Percentiles rank a stretch among this genome's conserved stretches.
Evolutionary conservation across 2,888 invertebrate genomes (phyloP).

Genomic region (Heterodera filipjevi): DNA sequence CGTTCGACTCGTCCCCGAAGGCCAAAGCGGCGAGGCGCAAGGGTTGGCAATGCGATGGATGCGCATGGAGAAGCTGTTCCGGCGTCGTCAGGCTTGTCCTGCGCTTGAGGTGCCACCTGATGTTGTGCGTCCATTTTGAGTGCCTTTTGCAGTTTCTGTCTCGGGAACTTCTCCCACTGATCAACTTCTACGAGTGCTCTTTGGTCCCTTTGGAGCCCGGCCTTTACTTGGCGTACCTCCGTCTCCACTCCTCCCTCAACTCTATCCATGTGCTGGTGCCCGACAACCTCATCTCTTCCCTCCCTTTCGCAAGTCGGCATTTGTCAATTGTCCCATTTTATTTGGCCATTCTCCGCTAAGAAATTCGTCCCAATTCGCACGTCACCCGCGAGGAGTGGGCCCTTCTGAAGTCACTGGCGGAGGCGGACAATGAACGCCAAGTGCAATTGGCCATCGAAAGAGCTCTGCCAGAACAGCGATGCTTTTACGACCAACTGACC

Average conservation of each 20-base stretch:
- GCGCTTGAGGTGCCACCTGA: constrained; percentile 74
- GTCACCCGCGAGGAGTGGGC: constrained; percentile 72
- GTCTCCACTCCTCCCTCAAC: constrained; percentile 82
- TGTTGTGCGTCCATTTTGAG: no score
- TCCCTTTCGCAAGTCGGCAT: constrained; percentile 78
- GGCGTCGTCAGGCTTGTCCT: constrained; percentile 68
- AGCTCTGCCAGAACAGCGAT: constrained; percentile 61
- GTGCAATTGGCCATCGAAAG: constrained; percentile 44
- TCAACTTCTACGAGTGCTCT: constrained; percentile 79
- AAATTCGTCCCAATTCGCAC: constrained; percentile 90
- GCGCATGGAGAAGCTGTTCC: constrained; percentile 81
- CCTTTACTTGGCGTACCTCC: constrained; percentile 90
- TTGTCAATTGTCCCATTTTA: not conserved
- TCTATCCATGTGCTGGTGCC: constrained; percentile 78
- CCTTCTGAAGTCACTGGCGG: not conserved
- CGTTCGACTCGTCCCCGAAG: constrained; percentile 79
- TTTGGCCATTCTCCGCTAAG: constrained; percentile 61
- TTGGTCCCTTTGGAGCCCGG: constrained; percentile 82
- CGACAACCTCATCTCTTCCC: constrained; percentile 86
- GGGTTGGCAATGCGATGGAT: constrained; percentile 90
- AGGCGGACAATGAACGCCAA: constrained; percentile 81
- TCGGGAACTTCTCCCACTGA: constrained; percentile 80
- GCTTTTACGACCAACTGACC: constrained; percentile 65
- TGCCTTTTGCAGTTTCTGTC: constrained; percentile 75
- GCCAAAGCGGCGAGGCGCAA: constrained; percentile 68